phyloP scores from a whole-genome alignment of 2,113 vertebrate species.

The Zapornia atra region DNA sequence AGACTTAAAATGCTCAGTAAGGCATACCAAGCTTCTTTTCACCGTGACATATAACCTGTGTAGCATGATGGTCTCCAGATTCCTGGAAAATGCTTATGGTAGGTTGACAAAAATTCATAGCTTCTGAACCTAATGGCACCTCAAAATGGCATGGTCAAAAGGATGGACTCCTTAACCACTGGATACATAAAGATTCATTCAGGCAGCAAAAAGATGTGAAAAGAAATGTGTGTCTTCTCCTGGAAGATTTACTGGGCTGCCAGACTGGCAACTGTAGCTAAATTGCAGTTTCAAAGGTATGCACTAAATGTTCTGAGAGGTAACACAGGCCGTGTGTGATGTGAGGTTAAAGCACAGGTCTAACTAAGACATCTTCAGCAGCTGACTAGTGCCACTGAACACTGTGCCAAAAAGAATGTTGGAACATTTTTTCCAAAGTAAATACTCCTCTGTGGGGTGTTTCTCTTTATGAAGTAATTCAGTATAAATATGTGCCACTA shows the following conservation, averaged over 20 bases:
- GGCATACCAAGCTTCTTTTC: not conserved
- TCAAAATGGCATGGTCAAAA: not conserved
- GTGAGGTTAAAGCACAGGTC: not conserved
- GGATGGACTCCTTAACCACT: not conserved
- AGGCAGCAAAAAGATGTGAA: not conserved
- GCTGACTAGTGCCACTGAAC: not conserved
- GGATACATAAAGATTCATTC: not conserved
- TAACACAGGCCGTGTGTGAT: not conserved
- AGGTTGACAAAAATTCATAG: not conserved
- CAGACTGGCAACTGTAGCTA: not conserved
- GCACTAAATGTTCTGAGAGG: not conserved
- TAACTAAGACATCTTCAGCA: not conserved
- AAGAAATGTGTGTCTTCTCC: not conserved
- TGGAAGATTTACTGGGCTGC: not conserved
- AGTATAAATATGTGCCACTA: not conserved
- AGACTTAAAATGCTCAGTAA: not conserved
- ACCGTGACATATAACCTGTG: not conserved
- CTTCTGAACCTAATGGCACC: not conserved
- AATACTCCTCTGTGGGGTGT: not conserved
- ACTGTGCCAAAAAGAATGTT: not conserved
- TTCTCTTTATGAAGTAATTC: not conserved
- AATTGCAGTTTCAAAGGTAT: not conserved
- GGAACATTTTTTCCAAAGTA: not conserved
- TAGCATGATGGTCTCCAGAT: not conserved
- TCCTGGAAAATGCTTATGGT: not conserved